Percentiles rank a stretch among this genome's conserved stretches.
phyloP scores from a whole-genome alignment of 2,888 invertebrate genomes.

The Apodemia zela region DNA sequence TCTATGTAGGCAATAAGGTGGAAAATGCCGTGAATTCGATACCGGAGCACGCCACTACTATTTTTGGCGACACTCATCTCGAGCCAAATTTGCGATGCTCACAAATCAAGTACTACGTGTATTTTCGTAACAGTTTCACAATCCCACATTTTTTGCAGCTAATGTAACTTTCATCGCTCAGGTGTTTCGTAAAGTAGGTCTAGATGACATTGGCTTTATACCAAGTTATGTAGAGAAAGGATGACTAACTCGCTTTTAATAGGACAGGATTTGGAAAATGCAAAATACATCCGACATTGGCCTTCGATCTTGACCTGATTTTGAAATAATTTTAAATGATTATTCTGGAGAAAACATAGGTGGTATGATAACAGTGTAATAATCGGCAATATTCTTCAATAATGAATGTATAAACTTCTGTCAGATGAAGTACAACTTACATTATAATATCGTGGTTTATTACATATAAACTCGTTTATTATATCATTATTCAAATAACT shows the following conservation, averaged over 20 bases:
- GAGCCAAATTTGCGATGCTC: constrained; percentile 78
- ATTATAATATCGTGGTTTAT: too few species aligned
- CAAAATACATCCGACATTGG: constrained; percentile 68
- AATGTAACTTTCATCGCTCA: constrained; percentile 34
- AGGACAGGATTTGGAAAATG: constrained; percentile 34
- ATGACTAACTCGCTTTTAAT: constrained; percentile 29
- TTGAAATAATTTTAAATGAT: neutral
- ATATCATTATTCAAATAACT: too few species aligned
- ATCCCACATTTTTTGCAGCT: constrained; percentile 48
- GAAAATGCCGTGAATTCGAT: constrained; percentile 73
- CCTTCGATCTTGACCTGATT: constrained; percentile 55
- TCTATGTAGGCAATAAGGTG: constrained; percentile 22
- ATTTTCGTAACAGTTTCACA: constrained; percentile 75
- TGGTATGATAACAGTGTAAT: too few species aligned
- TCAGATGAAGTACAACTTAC: too few species aligned
- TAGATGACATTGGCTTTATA: constrained; percentile 28
- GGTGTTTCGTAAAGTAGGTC: constrained; percentile 24
- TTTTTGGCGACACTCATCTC: constrained; percentile 63
- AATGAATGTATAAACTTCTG: too few species aligned
- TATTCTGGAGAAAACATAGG: neutral
- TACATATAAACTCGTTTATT: too few species aligned
- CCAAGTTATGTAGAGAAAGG: constrained; percentile 16
- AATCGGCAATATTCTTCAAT: too few species aligned
- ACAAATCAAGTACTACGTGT: constrained; percentile 69
- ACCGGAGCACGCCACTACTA: constrained; percentile 62